Conservation (phyloP, 2,888 invertebrate species). For the Heteropelma amictum region DNA sequence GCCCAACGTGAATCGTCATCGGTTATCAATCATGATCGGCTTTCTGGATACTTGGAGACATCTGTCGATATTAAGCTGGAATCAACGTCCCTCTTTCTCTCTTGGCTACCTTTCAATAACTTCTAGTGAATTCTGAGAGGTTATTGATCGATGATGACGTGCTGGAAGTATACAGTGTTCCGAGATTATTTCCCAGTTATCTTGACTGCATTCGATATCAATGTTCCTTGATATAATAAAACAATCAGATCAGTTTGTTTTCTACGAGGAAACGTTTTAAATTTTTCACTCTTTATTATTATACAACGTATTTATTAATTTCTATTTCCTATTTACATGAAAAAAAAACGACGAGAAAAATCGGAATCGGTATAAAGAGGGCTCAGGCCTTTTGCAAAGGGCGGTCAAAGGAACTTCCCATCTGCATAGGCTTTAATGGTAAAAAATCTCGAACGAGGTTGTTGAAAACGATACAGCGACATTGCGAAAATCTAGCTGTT, state of each 20-base stretch:
- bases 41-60: conserved; percentile 60
- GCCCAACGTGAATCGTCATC: conserved; percentile 44
- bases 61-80: conserved; percentile 51
- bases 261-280: too few species aligned
- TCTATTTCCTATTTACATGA: too few species aligned
- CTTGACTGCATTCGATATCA: background rate
- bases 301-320: too few species aligned
- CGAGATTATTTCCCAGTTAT: background rate
- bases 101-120: conserved; percentile 12
- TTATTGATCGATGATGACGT: conserved; percentile 46
- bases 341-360: background rate
- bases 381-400: too few species aligned
- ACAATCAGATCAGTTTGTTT: background rate
- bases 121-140: conserved; percentile 28
- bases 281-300: too few species aligned
- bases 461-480: conserved; percentile 12
- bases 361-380: too few species aligned
- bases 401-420: too few species aligned
- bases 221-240: background rate
- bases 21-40: conserved; percentile 64
- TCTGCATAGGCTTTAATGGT: conserved; percentile 6
- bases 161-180: background rate
- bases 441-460: too few species aligned
- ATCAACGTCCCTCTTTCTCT: background rate
- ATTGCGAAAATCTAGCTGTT: conserved; percentile 44